Evolutionary conservation across 2,797 vertebrate genomes (phyloP).

Genomic region (Siniperca obscura): DNA sequence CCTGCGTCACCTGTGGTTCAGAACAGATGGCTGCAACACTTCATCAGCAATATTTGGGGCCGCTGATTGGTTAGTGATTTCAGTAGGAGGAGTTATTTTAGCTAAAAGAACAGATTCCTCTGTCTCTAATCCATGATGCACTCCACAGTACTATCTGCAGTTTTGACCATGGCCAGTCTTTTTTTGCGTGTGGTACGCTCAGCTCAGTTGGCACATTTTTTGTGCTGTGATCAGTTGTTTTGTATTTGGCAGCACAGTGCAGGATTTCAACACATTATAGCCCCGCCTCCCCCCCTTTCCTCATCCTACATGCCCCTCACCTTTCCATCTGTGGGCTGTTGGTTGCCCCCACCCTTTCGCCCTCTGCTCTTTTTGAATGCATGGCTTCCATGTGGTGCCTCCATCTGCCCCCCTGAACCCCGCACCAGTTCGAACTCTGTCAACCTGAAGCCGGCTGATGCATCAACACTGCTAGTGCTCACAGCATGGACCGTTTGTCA

Average conservation of each 20-base stretch:
- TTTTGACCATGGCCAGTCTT: slow-evolving; percentile 35
- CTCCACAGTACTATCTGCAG: slow-evolving; percentile 8
- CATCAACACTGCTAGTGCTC: slow-evolving; percentile 65
- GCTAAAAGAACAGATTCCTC: slow-evolving; percentile 24
- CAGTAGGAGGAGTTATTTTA: slow-evolving; percentile 47
- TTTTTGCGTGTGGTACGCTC: slow-evolving; percentile 38
- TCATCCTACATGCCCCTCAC: slow-evolving; percentile 54
- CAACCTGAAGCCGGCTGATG: slow-evolving; percentile 54
- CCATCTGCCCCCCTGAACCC: slow-evolving; percentile 76
- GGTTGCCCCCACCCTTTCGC: slow-evolving; percentile 36
- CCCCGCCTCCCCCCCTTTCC: slow-evolving; percentile 30
- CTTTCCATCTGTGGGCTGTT: slow-evolving; percentile 74
- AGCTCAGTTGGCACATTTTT: slow-evolving; percentile 34
- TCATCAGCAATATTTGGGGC: slow-evolving; percentile 61
- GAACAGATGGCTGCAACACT: slow-evolving; percentile 80
- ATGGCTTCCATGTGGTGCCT: slow-evolving; percentile 85
- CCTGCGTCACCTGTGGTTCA: slow-evolving; percentile 66
- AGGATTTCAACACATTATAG: slow-evolving; percentile 67
- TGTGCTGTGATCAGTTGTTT: slow-evolving; percentile 54
- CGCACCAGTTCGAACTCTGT: slow-evolving; percentile 48
- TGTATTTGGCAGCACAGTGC: slow-evolving; percentile 82
- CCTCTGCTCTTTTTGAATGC: slow-evolving; percentile 73
- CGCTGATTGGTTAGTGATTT: slow-evolving; percentile 64
- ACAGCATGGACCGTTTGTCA: slow-evolving; percentile 76
- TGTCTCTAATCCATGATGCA: slow-evolving; percentile 9